phyloP scores from a whole-genome alignment of 2,888 invertebrate genomes.

The Lochmaea capreae region DNA sequence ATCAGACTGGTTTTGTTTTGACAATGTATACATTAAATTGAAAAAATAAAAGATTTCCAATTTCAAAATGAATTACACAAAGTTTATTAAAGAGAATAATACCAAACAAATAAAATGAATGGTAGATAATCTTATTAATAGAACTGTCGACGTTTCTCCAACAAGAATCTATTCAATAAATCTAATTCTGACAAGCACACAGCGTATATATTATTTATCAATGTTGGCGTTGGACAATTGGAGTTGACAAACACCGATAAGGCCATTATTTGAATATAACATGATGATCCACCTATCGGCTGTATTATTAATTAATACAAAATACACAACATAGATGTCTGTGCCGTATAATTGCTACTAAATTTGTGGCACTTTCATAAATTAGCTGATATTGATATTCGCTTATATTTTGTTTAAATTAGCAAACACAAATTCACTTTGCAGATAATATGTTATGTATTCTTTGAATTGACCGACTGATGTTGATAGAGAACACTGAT shows the following conservation, averaged over 20 bases:
- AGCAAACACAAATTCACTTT: constrained; percentile 59
- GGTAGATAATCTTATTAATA: constrained; percentile 30
- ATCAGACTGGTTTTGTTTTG: too few species aligned
- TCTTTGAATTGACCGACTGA: constrained; percentile 48
- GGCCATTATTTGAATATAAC: constrained; percentile 64
- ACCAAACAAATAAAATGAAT: background rate
- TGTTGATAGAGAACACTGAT: background rate
- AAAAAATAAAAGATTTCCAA: too few species aligned
- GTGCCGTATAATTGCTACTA: constrained; percentile 64
- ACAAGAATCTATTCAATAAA: constrained; percentile 61
- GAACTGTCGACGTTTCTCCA: constrained; percentile 47
- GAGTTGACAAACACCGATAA: constrained; percentile 63
- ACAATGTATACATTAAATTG: too few species aligned
- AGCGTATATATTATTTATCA: constrained; percentile 63
- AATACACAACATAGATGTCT: constrained; percentile 64
- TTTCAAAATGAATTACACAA: too few species aligned
- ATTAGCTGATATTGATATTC: constrained; percentile 64
- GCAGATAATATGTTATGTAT: constrained; percentile 50
- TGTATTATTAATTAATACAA: constrained; percentile 64
- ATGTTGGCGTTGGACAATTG: constrained; percentile 60
- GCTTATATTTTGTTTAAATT: constrained; percentile 64
- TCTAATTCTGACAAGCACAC: constrained; percentile 62
- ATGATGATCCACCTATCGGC: constrained; percentile 63
- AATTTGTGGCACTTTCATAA: constrained; percentile 64
- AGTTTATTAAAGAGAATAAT: too few species aligned